Base-by-base conservation (phyloP, 2,797 vertebrate genomes). In the Eremophila alpestris region DNA sequence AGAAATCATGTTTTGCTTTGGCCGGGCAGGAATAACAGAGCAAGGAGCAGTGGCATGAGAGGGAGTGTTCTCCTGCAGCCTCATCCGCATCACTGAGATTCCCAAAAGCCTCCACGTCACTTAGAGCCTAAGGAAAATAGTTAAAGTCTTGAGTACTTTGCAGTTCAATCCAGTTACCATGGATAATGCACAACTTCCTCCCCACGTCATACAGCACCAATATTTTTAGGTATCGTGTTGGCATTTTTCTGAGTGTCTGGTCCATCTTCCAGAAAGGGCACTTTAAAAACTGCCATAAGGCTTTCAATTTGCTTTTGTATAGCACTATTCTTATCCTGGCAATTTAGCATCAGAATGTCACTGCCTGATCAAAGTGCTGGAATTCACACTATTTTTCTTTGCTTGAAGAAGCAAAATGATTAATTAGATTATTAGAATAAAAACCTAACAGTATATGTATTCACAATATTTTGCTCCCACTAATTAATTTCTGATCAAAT, bases 341-440 rank as follows among this genome's bases (percentile, higher is more conserved):
- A 89, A 85, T 32, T 83, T 63, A 79, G 36, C 82, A 93, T 49
- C 55, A 87, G 89, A 91, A 92, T 18, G 16, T 78, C 91, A 93
- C 26, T 10, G 5, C 27, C 34, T 87, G 89, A 92, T 92, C 92
- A 94, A 90, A 93, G 91, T 1, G 0, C 63, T 78, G 54, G 36
- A 90, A 88, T 80, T 95, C 54, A 82, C 8, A 70, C 27, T 62
- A 27, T 29, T 79, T 91, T 65, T 70, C 64, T 76, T 71, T 54
- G 55, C 82, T 86, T 77, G 67, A 80, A 89, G 81, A 85, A 77
- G 46, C 1, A 2, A 73, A 89, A 85, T 67, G 2, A 94, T 87
- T 91, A 94, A 89, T 63, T 74, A 83, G 63, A 62, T 81, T 83
- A 85, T 87, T 89, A 86, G 74, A 96, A 93, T 74, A 93, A 93